These are phyloP conservation scores for Ophioninae sp. DNA, from an alignment of 2,888 invertebrate genomes.

Conservation along the genomic window DNA sequence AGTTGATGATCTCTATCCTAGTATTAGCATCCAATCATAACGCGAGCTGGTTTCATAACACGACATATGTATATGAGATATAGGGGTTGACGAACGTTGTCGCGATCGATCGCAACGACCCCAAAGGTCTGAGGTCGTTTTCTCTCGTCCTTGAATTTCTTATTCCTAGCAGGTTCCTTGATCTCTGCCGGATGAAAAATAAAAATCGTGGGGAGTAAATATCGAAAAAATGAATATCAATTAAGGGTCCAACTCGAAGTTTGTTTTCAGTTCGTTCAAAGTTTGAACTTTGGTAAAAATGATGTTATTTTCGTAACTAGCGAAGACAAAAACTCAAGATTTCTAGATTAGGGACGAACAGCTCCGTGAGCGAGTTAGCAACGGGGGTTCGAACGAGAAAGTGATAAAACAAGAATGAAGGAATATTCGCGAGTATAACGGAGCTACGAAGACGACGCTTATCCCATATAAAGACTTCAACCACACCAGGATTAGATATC, in stretches of 20 bases:
- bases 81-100: not conserved
- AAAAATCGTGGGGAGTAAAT: not conserved
- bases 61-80: no score
- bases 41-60: no score
- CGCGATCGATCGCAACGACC: slow-evolving; percentile 3
- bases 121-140: not conserved
- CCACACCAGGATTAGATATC: slow-evolving; percentile 7
- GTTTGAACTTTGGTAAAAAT: not conserved
- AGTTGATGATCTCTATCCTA: slow-evolving; percentile 36
- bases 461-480: not conserved
- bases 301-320: not conserved
- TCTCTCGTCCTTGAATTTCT: not conserved
- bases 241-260: not conserved
- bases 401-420: not conserved
- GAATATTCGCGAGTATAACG: slow-evolving; percentile 6
- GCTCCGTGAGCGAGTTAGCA: not conserved
- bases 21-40: slow-evolving; percentile 37
- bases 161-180: not conserved
- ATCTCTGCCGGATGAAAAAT: not conserved
- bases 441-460: slow-evolving; percentile 1
- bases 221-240: not conserved
- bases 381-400: slow-evolving; percentile 9
- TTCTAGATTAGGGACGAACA: not conserved
- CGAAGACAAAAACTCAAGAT: not conserved
- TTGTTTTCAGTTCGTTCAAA: not conserved